Evolutionary conservation across 2,797 vertebrate species (phyloP).

Genomic region (Chaetodon trifasciatus): DNA sequence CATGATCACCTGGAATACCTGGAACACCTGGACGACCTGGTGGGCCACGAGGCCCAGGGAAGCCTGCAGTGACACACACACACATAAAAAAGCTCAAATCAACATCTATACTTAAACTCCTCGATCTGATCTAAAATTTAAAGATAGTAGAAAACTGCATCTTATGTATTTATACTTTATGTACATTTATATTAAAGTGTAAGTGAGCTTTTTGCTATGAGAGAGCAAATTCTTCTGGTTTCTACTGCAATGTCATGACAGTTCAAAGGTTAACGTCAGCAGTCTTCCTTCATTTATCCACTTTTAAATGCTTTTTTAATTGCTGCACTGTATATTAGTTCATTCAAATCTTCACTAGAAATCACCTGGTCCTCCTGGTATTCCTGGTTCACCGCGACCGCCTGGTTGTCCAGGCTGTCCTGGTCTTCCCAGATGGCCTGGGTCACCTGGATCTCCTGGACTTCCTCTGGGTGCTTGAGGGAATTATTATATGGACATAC

Average conservation of each 20-base stretch:
- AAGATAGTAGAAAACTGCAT: not conserved
- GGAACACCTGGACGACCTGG: constrained; percentile 49
- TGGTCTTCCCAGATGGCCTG: constrained; percentile 53
- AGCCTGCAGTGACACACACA: constrained; percentile 49
- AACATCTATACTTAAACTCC: not conserved
- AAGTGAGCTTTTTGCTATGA: not conserved
- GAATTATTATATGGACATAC: not conserved
- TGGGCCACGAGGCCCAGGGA: constrained; percentile 54
- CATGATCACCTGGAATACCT: constrained; percentile 62
- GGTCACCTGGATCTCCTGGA: constrained; percentile 68
- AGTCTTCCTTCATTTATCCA: not conserved
- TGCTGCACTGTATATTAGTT: not conserved
- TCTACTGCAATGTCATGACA: not conserved
- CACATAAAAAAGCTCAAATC: not conserved
- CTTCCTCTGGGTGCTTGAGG: constrained; percentile 38
- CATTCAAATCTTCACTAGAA: not conserved
- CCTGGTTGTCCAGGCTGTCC: constrained; percentile 65
- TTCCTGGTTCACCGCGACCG: constrained; percentile 55
- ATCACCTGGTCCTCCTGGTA: constrained; percentile 65
- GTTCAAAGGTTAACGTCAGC: not conserved
- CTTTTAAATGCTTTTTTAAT: not conserved
- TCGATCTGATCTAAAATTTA: not conserved
- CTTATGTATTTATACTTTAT: not conserved
- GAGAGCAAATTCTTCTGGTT: not conserved
- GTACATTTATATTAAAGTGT: not conserved